Evolutionary conservation across 2,797 vertebrate genomes (phyloP), one percentile per base, ranked within the genome.

Genomic region (Austrolebias charrua): DNA sequence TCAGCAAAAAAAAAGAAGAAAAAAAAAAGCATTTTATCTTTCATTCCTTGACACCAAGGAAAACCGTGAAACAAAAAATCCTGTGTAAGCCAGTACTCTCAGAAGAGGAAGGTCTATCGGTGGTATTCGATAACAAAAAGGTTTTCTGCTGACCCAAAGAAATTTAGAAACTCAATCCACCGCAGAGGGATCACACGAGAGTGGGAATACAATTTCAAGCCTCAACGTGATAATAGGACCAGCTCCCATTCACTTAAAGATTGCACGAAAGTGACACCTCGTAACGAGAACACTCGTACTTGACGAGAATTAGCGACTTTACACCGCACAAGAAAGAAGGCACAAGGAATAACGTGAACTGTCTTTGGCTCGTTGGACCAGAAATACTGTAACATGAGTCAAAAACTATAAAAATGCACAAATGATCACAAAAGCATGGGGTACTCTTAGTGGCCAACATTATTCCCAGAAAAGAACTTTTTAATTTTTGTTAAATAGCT

Each of bases 91-190:
- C 29, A 50, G 38, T 53, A 43, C 50, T 49, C 49, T 40, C 14
- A 42, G 38, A 55, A 40, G 44, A 55, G 52, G 13, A 40, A 47
- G 11, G 33, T 63, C 44, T 47, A 53, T 54, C 19, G 29, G 19
- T 48, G 31, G 55, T 55, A 35, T 52, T 14, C 7, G 20, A 61
- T 43, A 51, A 61, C 20, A 16, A 31, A 55, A 59, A 59, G 16
- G 14, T 14, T 48, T 59, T 59, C 56, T 61, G 48, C 60, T 55
- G 44, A 55, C 10, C n/a, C 28, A 47, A 55, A 47, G 24, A 50
- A 54, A 52, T 63, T 43, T 64, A 33, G 24, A 10, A 57, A 65
- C 24, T 47, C 20, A 50, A 43, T 57, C 53, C 35, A 65, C 24
- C 35, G 19, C 38, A 42, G 53, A 38, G 20, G 31, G 43, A 62